Evolutionary conservation across 2,797 vertebrate species (phyloP), one percentile per base, ranked within the genome.

Genomic region (Champsocephalus esox): DNA sequence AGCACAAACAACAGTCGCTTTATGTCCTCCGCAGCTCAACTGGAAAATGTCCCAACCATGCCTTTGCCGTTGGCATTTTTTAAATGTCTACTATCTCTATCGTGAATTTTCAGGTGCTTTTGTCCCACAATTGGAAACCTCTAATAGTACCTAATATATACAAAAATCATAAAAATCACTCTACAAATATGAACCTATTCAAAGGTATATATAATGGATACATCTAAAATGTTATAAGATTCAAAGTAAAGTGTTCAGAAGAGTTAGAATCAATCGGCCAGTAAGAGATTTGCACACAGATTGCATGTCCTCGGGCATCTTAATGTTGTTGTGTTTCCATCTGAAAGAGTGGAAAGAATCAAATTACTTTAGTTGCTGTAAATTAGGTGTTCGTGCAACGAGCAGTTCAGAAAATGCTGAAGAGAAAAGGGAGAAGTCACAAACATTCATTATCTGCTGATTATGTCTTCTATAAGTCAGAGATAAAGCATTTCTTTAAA

Each of bases 1-100:
- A 84, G 79, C 84, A 87, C 82, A 90, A 90, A 87, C 89, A 85
- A 63, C 54, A 74, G 66, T 77, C 56, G 41, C 44, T 81, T 75
- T 73, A 85, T 88, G 75, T 82, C 55, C 13, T n/a, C 64, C 52
- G 62, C 79, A 43, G 73, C 74, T 90, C 77, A 70, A 73, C 80
- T 85, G 84, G 83, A 91, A 91, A 77, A 71, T 76, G 77, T 78
- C 3, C 5, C 66, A 77, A 24, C 67, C 32, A 0, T 77, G 68
- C 28, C 28, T 28, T 5, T 28, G 4, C 4, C 4, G 28, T 28
- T 28, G 66, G 68, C 71, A 80, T 70, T n/a, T 68, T 34, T 41
- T 46, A 28, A 9, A 51, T 51, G 54, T 49, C 19, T 16, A 9
- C 2, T 11, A 9, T 28, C 11, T n/a, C 4, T 13, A 13, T 17